Evolutionary conservation across 2,113 vertebrate genomes (phyloP).

Genomic region (Mesembrinibis cayennensis): DNA sequence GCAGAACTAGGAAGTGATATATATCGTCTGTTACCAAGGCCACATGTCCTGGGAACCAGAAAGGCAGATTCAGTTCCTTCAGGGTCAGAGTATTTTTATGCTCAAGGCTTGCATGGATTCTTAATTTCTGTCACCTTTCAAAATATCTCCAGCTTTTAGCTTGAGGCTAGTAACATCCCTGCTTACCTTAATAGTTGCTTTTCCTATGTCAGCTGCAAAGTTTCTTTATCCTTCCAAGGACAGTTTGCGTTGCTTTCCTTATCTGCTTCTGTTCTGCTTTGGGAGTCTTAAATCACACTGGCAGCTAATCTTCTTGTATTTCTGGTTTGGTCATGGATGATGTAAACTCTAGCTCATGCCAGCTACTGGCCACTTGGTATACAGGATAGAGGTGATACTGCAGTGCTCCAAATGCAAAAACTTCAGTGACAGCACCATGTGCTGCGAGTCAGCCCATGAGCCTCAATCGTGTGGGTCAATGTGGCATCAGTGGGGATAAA

Average conservation of each 20-base stretch:
- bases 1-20: not conserved
- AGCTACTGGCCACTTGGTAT: not conserved
- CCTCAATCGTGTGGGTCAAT: not conserved
- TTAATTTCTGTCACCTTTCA: not conserved
- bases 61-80: not conserved
- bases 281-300: not conserved
- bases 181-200: not conserved
- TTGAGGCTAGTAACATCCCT: not conserved
- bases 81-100: not conserved
- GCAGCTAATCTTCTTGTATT: not conserved
- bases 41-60: not conserved
- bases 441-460: not conserved
- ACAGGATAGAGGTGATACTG: not conserved
- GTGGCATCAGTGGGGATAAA: not conserved
- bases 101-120: not conserved
- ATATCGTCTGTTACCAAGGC: not conserved
- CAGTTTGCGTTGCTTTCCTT: not conserved
- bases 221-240: not conserved
- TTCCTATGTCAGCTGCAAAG: not conserved
- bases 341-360: not conserved
- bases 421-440: rapidly evolving
- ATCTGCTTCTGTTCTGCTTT: not conserved
- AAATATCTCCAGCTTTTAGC: not conserved
- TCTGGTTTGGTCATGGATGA: not conserved
- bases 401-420: not conserved